Evolutionary conservation across 2,888 invertebrate genomes (phyloP).

Genomic region (Hydrotaea cyrtoneurina): DNA sequence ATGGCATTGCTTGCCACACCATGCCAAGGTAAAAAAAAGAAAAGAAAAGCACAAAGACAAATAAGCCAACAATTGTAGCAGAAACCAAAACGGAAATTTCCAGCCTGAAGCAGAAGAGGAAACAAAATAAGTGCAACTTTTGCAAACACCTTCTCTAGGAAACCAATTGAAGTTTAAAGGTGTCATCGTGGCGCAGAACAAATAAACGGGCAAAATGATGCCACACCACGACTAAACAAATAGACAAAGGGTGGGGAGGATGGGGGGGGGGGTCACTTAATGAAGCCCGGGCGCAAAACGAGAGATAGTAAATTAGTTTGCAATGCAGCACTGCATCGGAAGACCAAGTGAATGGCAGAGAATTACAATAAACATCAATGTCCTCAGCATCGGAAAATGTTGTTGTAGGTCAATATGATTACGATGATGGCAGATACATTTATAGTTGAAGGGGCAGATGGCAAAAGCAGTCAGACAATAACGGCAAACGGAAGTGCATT

Average conservation of each 20-base stretch:
- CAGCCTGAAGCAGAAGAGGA: neutral
- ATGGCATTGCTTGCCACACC: slow-evolving; percentile 12
- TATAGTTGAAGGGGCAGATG: no score
- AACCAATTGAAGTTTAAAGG: slow-evolving; percentile 55
- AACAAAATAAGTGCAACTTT: slow-evolving; percentile 31
- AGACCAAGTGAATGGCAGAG: neutral
- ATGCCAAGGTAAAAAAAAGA: neutral
- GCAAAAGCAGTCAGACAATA: no score
- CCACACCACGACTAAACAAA: neutral
- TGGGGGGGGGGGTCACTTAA: no score
- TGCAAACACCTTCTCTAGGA: slow-evolving; percentile 56
- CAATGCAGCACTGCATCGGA: neutral
- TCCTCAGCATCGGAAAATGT: neutral
- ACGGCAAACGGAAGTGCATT: no score
- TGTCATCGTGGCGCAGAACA: slow-evolving; percentile 44
- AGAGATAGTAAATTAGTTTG: neutral
- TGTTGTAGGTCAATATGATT: neutral
- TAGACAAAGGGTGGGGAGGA: neutral
- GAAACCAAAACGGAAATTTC: slow-evolving; percentile 5
- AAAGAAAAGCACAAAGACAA: neutral
- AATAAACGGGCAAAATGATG: slow-evolving; percentile 46
- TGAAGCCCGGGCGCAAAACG: neutral
- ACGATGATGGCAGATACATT: no score
- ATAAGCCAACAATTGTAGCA: neutral
- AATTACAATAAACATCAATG: neutral